A percentile compares a stretch with the other conserved stretches of the same genome.
Evolutionary conservation across 1,140 invertebrate species (phyloP).

Genomic region (Idris sp.): DNA sequence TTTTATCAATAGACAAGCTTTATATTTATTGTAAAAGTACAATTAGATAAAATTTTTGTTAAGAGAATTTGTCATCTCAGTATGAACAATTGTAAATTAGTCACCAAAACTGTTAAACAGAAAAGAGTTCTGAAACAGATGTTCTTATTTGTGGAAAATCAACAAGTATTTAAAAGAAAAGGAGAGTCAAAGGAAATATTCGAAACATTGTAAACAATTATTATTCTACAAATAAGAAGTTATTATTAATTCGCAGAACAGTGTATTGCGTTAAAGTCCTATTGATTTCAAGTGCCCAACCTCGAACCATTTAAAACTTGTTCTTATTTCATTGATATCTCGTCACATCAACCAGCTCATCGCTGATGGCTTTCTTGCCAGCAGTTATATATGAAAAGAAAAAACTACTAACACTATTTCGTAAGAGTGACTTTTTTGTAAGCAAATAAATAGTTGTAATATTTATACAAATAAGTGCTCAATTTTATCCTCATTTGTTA

Average conservation of each 20-base stretch:
- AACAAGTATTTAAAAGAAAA: too few relatives aligned
- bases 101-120: too few relatives aligned
- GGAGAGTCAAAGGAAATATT: too few relatives aligned
- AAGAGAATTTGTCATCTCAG: too few relatives aligned
- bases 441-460: background rate
- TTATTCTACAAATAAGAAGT: background rate
- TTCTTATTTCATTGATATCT: constrained; percentile 52
- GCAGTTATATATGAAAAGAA: constrained; percentile 37
- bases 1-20: too few relatives aligned
- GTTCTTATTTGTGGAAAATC: too few relatives aligned
- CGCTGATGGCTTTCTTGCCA: constrained; percentile 43
- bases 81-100: too few relatives aligned
- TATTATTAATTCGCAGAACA: constrained; percentile 29
- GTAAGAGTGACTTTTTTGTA: constrained; percentile 7
- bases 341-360: constrained; percentile 44
- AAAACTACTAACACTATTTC: constrained; percentile 13
- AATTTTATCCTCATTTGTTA: too few relatives aligned
- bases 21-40: constrained; percentile 30
- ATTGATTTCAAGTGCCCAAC: constrained; percentile 47
- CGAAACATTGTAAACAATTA: background rate
- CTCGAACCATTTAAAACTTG: constrained; percentile 48
- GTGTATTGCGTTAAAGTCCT: constrained; percentile 15
- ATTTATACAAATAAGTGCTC: too few relatives aligned
- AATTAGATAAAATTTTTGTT: constrained; percentile 1
- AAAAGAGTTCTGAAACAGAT: too few relatives aligned